Evolutionary conservation across 2,113 vertebrate species (phyloP), one percentile per base, ranked within the genome.

Genomic region (Callipepla squamata): DNA sequence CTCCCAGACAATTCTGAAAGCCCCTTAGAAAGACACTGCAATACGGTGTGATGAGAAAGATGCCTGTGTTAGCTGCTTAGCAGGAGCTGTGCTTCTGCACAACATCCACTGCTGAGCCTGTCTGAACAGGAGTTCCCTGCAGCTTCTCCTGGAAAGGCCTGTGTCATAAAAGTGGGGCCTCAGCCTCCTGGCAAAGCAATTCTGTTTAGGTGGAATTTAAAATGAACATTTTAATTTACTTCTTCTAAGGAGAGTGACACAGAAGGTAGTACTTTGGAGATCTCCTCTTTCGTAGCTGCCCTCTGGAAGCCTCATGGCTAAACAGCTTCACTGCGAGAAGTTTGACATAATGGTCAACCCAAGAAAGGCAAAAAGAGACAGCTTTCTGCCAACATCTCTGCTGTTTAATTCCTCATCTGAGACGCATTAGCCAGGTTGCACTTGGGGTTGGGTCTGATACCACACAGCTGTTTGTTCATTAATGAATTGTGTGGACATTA

Each of bases 381-480:
- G 47, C 58, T 76, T 72, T 47, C 47, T 63, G 18, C 38, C 47
- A n/a, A 7, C 1, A 2, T 19, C 48, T 53, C 36, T 38, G 9
- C 5, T 58, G 44, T 57, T 68, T 47, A 80, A 21, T 72, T 68
- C 61, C 69, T 23, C 9, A 9, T 23, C 28, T 18, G 57, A 75
- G 82, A 30, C 12, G 50, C 53, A 23, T 36, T 55, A 85, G 26
- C 9, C 50, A 66, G n/a, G 58, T 79, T 80, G 65, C 22, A 2
- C 40, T 57, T 0, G 0, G 36, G 47, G 6, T 32, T 16, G 6
- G 48, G 42, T 28, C 59, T 32, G 50, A 69, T 0, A 73, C 47
- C 42, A 59, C 32, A 7, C 0, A 45, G 67, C 68, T 55, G 4
- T 30, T 47, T 83, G 55, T 6, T 77, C 63, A 45, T 66, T 53